Conservation (phyloP, 2,113 vertebrate genomes). For the Cariama cristata region DNA sequence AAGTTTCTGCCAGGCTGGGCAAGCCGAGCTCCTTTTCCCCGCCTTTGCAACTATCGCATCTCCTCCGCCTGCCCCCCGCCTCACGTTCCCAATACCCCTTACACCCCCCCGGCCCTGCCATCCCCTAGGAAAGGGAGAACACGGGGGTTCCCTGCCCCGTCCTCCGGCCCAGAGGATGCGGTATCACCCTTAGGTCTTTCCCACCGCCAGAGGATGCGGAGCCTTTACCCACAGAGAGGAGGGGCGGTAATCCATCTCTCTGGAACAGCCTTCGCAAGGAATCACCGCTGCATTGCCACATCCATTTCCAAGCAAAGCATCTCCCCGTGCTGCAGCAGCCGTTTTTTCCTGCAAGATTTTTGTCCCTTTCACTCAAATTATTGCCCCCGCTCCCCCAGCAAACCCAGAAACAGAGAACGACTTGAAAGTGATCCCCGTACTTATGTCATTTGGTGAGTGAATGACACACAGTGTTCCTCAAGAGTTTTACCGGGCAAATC, state of each 20-base stretch:
- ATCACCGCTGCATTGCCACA: background rate
- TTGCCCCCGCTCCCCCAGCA: background rate
- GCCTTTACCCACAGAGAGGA: background rate
- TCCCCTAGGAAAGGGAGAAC: background rate
- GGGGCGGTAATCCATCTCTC: background rate
- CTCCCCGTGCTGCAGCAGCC: background rate
- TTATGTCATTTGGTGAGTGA: background rate
- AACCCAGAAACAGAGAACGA: background rate
- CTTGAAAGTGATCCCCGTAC: background rate
- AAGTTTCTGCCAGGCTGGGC: background rate
- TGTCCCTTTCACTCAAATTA: background rate
- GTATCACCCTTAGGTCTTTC: background rate
- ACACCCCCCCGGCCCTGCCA: background rate
- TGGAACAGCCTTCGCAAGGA: background rate
- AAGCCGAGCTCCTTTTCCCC: background rate
- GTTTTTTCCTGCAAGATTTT: background rate
- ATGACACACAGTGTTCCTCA: rapidly evolving
- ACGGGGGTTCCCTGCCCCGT: background rate
- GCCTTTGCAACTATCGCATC: rapidly evolving
- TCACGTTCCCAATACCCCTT: rapidly evolving
- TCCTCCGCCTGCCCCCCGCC: too few relatives aligned
- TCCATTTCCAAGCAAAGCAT: rapidly evolving
- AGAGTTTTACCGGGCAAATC: background rate
- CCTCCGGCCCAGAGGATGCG: background rate
- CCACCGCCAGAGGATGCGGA: background rate